phyloP scores from a whole-genome alignment of 2,888 invertebrate species.

The Pseudococcus longispinus region DNA sequence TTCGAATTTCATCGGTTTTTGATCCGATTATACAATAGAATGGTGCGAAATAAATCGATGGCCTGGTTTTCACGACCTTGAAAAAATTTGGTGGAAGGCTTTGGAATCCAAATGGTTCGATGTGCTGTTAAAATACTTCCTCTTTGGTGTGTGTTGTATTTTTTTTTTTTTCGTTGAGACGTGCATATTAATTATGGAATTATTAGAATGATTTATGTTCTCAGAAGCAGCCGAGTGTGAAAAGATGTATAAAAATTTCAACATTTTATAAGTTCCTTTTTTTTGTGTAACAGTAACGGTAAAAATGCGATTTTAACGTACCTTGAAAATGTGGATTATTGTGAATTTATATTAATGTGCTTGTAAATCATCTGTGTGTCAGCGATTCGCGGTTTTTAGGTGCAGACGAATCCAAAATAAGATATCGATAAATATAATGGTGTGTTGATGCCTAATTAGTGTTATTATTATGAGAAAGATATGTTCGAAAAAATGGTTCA shows the following conservation, averaged over 20 bases:
- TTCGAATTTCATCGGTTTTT: background rate
- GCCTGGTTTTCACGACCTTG: conserved; percentile 29
- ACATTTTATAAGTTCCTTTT: background rate
- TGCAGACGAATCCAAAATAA: no score
- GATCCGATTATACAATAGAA: background rate
- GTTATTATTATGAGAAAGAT: background rate
- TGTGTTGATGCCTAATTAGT: background rate
- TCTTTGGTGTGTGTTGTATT: background rate
- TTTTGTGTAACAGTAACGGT: background rate
- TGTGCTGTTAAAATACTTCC: conserved; percentile 26
- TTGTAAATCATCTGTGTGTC: background rate
- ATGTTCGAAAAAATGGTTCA: no score
- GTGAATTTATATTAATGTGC: background rate
- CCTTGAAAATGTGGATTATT: background rate
- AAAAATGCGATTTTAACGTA: background rate
- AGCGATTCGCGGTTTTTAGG: background rate
- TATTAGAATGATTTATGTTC: conserved; percentile 13
- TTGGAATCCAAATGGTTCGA: conserved; percentile 21
- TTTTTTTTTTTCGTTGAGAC: background rate
- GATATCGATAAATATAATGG: background rate
- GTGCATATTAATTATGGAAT: conserved; percentile 21
- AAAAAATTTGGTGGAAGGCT: background rate
- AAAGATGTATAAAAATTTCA: conserved; percentile 36
- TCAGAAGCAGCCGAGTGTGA: background rate
- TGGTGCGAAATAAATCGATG: background rate